A percentile compares a stretch with the other conserved stretches of the same genome.
These are phyloP conservation scores for Pantelozetes paolii DNA, from an alignment of 2,888 invertebrate genomes.

Conservation along the genomic window DNA sequence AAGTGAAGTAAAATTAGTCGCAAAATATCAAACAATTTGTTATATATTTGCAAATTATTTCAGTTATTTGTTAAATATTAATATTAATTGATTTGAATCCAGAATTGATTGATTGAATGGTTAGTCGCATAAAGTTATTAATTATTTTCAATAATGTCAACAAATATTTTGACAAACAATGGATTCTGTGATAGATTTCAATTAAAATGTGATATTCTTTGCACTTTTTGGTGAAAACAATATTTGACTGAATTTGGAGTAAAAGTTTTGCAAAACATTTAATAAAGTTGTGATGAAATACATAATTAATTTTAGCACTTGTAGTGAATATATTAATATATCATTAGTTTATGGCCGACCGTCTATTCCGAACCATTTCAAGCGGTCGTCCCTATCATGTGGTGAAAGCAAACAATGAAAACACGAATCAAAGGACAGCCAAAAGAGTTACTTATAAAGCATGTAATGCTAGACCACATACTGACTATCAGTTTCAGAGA, in stretches of 20 bases:
- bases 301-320: not conserved
- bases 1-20: too few relatives aligned
- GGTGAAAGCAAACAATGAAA: slow-evolving; percentile 14
- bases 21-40: too few relatives aligned
- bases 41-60: too few relatives aligned
- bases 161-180: too few relatives aligned
- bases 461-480: not conserved
- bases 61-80: too few relatives aligned
- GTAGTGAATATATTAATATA: not conserved
- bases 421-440: not conserved
- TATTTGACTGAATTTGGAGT: not conserved
- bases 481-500: not conserved
- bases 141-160: too few relatives aligned
- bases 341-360: slow-evolving; percentile 12
- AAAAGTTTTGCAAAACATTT: not conserved
- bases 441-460: not conserved
- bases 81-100: too few relatives aligned
- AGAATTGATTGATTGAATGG: too few relatives aligned
- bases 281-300: slow-evolving; percentile 5
- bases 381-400: slow-evolving; percentile 21
- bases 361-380: slow-evolving; percentile 9
- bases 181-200: too few relatives aligned
- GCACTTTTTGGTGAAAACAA: not conserved
- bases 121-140: too few relatives aligned
- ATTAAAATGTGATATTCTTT: too few relatives aligned